Evolutionary conservation across 2,888 invertebrate genomes (phyloP).

Genomic region (Eupithecia abbreviata): DNA sequence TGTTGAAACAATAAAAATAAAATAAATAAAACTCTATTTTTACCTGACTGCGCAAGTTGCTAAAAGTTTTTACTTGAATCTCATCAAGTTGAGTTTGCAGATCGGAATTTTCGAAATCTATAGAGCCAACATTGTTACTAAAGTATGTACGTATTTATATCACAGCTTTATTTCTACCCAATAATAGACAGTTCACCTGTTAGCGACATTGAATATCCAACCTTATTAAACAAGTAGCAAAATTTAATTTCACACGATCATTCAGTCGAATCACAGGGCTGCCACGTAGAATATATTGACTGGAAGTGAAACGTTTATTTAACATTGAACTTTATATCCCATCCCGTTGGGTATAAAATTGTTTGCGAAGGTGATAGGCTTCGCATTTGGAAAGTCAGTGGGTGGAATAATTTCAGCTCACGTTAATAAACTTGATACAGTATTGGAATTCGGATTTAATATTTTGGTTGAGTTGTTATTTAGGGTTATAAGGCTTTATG

Average conservation of each 20-base stretch:
- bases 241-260: constrained; percentile 16
- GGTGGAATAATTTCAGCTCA: constrained; percentile 16
- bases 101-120: neutral
- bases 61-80: neutral
- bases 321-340: constrained; percentile 13
- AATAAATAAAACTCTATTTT: no score
- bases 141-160: neutral
- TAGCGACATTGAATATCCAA: constrained; percentile 5
- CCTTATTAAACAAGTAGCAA: constrained; percentile 9
- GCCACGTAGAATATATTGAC: constrained; percentile 60
- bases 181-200: neutral
- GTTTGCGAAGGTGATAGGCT: constrained; percentile 27
- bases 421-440: constrained; percentile 7
- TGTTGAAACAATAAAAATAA: no score
- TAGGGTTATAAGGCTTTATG: neutral
- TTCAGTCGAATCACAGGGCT: constrained; percentile 53
- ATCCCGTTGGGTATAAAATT: constrained; percentile 28
- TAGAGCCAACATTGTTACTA: neutral
- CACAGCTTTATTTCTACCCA: neutral
- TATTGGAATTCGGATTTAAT: constrained; percentile 9
- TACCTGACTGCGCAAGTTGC: neutral
- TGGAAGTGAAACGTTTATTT: constrained; percentile 35
- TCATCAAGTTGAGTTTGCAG: neutral
- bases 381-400: constrained; percentile 2
- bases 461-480: constrained; percentile 23